These are phyloP conservation scores for Pogonocichla stellata DNA, from an alignment of 2,113 vertebrate species.

Conservation along the genomic window DNA sequence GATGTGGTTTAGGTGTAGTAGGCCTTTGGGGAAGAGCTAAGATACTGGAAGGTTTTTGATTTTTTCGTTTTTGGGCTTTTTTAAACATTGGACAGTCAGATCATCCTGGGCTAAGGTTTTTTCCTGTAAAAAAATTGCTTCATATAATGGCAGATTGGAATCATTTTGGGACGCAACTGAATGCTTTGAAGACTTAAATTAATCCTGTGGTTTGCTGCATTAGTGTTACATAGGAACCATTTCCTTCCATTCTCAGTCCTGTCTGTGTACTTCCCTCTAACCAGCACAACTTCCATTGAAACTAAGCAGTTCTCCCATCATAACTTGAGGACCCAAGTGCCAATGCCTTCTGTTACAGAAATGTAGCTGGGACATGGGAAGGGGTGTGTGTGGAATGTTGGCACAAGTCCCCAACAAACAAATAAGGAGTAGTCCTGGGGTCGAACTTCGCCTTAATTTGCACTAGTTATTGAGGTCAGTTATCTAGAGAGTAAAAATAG, in stretches of 20 bases:
- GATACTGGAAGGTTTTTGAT: background rate
- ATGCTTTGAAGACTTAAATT: background rate
- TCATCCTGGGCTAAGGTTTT: background rate
- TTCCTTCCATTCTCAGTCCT: background rate
- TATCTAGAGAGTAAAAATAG: background rate
- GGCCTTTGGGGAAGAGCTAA: background rate
- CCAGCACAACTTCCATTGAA: background rate
- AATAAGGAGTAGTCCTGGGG: background rate
- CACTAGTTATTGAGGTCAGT: background rate
- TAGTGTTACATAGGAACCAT: background rate
- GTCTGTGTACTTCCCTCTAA: background rate
- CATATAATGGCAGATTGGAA: background rate
- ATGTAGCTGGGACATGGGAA: background rate
- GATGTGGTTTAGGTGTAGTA: background rate
- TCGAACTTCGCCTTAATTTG: background rate
- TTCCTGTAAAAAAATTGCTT: background rate
- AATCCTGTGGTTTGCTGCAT: background rate
- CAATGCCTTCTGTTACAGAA: background rate
- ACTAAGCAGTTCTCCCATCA: accelerated
- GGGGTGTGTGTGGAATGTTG: accelerated
- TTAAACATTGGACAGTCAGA: background rate
- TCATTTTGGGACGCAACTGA: background rate
- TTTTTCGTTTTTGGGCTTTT: too few relatives aligned
- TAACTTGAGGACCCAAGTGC: background rate
- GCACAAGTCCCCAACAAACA: background rate